Evolutionary conservation across 2,888 invertebrate genomes (phyloP).

Genomic region (Bembecia ichneumoniformis): DNA sequence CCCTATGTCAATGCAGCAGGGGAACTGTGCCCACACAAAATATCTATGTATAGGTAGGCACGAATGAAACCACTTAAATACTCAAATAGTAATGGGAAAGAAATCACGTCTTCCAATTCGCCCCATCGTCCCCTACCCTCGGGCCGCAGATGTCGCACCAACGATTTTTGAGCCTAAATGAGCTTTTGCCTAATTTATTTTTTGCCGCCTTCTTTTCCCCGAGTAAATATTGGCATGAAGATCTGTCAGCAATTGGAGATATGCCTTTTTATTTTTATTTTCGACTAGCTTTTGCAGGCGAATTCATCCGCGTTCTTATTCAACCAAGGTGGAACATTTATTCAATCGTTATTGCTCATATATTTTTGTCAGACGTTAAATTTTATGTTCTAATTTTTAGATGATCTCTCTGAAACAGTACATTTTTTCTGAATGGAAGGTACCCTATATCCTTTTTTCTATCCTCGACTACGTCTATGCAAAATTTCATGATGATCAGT

Average conservation of each 20-base stretch:
- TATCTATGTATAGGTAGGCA: not conserved
- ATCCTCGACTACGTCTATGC: too few species aligned
- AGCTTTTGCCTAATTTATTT: slow-evolving; percentile 72
- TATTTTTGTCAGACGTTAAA: too few species aligned
- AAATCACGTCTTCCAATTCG: slow-evolving; percentile 32
- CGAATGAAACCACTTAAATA: slow-evolving; percentile 20
- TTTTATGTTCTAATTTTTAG: too few species aligned
- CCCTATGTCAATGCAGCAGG: not conserved
- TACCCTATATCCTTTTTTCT: too few species aligned
- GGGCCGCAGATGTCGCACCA: slow-evolving; percentile 59
- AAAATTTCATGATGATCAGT: too few species aligned
- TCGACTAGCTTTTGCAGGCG: too few species aligned
- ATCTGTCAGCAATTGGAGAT: slow-evolving; percentile 29
- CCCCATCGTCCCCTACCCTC: slow-evolving; percentile 21
- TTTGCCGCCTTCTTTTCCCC: slow-evolving; percentile 69
- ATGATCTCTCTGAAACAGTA: too few species aligned
- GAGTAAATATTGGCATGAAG: slow-evolving; percentile 63
- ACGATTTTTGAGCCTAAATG: slow-evolving; percentile 63
- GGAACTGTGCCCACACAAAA: not conserved
- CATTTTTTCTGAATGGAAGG: too few species aligned
- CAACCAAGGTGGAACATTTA: too few species aligned
- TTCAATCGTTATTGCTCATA: too few species aligned
- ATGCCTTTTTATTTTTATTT: slow-evolving; percentile 9
- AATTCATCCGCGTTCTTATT: too few species aligned
- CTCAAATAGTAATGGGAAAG: slow-evolving; percentile 48